phyloP scores from a whole-genome alignment of 2,113 vertebrate species.

The human region DNA sequence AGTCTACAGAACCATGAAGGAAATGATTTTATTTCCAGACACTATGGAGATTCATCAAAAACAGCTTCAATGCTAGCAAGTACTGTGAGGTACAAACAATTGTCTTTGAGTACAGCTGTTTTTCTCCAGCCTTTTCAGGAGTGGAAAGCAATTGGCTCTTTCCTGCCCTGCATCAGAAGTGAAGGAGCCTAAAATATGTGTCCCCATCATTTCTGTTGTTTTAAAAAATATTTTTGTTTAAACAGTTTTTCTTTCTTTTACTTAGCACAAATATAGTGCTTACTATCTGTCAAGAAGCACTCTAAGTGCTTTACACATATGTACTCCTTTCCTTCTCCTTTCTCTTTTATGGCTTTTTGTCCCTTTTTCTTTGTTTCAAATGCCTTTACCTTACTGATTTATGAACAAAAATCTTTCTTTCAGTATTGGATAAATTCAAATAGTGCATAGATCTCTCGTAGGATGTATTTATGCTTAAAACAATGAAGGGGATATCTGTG shows the following conservation, averaged over 20 bases:
- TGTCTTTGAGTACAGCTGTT: not conserved
- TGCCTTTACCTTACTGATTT: not conserved
- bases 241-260: not conserved
- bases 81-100: not conserved
- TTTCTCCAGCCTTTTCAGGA: not conserved
- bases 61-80: not conserved
- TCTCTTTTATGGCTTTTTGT: not conserved
- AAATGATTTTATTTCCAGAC: slow-evolving; percentile 57
- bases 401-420: not conserved
- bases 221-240: slow-evolving; percentile 18
- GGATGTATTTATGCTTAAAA: not conserved
- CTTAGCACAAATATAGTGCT: not conserved
- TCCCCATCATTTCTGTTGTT: not conserved
- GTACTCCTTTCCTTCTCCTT: not conserved
- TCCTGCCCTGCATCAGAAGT: not conserved
- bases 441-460: not conserved
- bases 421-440: not conserved
- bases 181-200: not conserved
- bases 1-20: slow-evolving; percentile 45
- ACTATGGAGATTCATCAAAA: slow-evolving; percentile 18
- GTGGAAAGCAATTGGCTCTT: not conserved
- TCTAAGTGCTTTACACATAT: not conserved
- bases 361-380: not conserved
- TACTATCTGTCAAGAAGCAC: not conserved
- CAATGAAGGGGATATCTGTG: not conserved